Conservation (phyloP, 1,140 invertebrate genomes). For the Aphidius gifuensis region DNA sequence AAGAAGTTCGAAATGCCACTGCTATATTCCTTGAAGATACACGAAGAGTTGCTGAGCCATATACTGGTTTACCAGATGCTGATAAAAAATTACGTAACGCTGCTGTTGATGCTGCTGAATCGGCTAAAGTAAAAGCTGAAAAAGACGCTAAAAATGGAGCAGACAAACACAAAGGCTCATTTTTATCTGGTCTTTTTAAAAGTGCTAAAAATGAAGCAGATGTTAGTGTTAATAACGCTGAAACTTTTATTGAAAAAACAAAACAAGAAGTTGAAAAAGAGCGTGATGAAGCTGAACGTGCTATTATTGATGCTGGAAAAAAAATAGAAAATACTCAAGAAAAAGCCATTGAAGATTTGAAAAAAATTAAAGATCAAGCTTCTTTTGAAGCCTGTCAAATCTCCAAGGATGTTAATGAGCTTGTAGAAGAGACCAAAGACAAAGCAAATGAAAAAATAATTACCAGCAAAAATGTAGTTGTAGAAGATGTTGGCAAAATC, state of each 20-base stretch:
- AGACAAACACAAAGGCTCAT: constrained; percentile 26
- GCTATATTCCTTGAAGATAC: constrained; percentile 34
- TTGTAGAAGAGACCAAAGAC: constrained; percentile 13
- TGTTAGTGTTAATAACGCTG: constrained; percentile 25
- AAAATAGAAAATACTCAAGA: constrained; percentile 23
- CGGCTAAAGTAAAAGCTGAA: constrained; percentile 6
- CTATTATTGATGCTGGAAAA: not conserved
- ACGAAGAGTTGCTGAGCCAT: constrained; percentile 26
- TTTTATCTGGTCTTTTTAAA: constrained; percentile 33
- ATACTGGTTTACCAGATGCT: not conserved
- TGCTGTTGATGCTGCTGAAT: not conserved
- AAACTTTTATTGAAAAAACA: constrained; percentile 28
- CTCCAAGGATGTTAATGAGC: too few relatives aligned
- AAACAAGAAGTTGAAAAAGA: constrained; percentile 28
- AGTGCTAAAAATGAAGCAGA: constrained; percentile 29
- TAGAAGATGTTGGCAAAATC: constrained; percentile 24
- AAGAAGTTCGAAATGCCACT: constrained; percentile 32
- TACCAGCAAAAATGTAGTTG: constrained; percentile 27
- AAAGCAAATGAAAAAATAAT: constrained; percentile 13
- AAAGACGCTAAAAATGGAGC: constrained; percentile 17
- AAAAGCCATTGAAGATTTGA: not conserved
- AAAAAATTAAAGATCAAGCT: too few relatives aligned
- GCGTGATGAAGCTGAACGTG: constrained; percentile 18
- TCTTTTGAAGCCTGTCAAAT: too few relatives aligned
- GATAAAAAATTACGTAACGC: constrained; percentile 9